Evolutionary conservation across 92 coral and sea anemone species (phyloP), one percentile per base, ranked within the genome.

Genomic region (Bergia puertoricense): DNA sequence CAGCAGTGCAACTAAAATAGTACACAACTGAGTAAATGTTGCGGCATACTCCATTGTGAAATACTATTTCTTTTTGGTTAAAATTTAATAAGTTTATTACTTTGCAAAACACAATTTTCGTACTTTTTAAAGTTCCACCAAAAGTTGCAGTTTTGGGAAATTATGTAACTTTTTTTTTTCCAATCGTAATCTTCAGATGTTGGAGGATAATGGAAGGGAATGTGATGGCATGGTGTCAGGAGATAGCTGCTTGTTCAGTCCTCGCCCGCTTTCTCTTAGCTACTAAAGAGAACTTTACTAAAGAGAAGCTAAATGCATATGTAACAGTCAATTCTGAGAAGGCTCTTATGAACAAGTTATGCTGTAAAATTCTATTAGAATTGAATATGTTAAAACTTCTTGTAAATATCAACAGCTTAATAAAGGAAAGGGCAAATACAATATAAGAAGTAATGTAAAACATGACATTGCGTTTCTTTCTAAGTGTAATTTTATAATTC

Each of bases 221-320:
- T 69, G 87, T 71, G 79, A 71, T 71, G 87, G 87, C 87, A 84
- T 84, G 87, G 87, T 84, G 87, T 84, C 87, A 84, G 87, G 87
- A 84, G 87, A 40, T 68, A 84, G 62, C 78, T 84, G 87, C 15
- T 68, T 69, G 8, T 84, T 46, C 69, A 62, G 69, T 62, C 43
- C 75, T 46, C 37, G 79, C 30, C 72, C 79, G 75, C 67, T 84
- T 38, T 72, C 56, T 30, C 11, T 20, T 68, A 82, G 86, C 87
- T 84, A 74, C 65, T 65, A 20, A 59, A 43, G 54, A 41, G 77
- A 67, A 37, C 86, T 36, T 51, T 66, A 82, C 30, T 30, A 30
- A 30, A 54, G 30, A 18, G 18, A 62, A 18, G n/a, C 69, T 62
- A 62, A 62, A 62, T 20, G 69, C 20, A 76, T 30, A 6, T 42